Evolutionary conservation across 1,140 invertebrate genomes (phyloP), one percentile per base, ranked within the genome.

Genomic region (Oncopodura yosiiana): DNA sequence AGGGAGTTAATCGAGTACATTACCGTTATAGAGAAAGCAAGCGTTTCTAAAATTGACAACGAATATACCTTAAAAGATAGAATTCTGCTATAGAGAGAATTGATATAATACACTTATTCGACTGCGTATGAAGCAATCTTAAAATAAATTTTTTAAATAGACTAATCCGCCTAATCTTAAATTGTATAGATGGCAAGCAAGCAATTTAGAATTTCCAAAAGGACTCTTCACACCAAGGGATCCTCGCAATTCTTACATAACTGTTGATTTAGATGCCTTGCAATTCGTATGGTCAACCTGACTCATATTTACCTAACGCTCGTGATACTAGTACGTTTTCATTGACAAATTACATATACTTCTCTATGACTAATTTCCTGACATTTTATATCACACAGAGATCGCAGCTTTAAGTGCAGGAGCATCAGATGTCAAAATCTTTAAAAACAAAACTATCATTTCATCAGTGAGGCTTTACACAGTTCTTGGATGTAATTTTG

Each of bases 271-370:
- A n/a, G 81, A 84, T 67, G 82, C 85, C 68, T 84, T 86, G 64
- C 80, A 87, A 61, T 82, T 82, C 63, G 74, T 89, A 2, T 90
- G 86, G 86, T 83, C 87, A 87, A 66, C 86, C 86, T 0, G 86
- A 90, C 70, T 49, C 46, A 3, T 49, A 49, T 14, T 24, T 49
- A 3, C 46, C 46, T 1, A 49, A 49, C n/a, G 46, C 46, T 18
- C 8, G 46, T 23, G 46, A 49, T 23, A 49, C 49, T 18, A 51
- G 49, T 41, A n/a, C 12, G 19, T 16, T n/a, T n/a, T n/a, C n/a
- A n/a, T n/a, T n/a, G n/a, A n/a, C n/a, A n/a, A n/a, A n/a, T n/a
- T n/a, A n/a, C n/a, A n/a, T n/a, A n/a, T n/a, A n/a, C n/a, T n/a
- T n/a, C n/a, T n/a, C n/a, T n/a, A 19, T 27, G 23, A 45, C 23